Evolutionary conservation across 2,797 vertebrate genomes (phyloP).

Genomic region (Nyctibius grandis): DNA sequence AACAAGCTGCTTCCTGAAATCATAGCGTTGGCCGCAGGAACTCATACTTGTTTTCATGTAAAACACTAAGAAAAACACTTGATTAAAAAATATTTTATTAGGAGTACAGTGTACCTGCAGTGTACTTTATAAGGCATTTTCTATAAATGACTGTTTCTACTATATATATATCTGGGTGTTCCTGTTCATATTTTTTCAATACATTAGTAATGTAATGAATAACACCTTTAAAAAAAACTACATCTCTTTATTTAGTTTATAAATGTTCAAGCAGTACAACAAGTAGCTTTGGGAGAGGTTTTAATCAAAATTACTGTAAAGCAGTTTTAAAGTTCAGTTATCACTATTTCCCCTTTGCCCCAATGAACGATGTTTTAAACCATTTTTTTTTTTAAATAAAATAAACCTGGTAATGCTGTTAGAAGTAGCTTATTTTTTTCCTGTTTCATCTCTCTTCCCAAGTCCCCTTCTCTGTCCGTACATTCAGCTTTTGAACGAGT

Average conservation of each 20-base stretch:
- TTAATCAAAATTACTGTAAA: slow-evolving; percentile 11
- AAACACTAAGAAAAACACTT: background rate
- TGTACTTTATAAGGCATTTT: slow-evolving; percentile 70
- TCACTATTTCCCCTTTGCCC: background rate
- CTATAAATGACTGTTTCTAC: slow-evolving; percentile 47
- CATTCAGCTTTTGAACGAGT: background rate
- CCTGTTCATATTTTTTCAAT: slow-evolving; percentile 45
- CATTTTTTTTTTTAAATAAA: background rate
- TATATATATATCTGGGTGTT: slow-evolving; percentile 43
- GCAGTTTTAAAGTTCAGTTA: slow-evolving; percentile 12
- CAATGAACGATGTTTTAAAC: background rate
- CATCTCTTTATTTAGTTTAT: slow-evolving; percentile 77
- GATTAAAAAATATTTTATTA: slow-evolving; percentile 73
- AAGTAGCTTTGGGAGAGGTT: slow-evolving; percentile 51
- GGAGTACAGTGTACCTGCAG: slow-evolving; percentile 73
- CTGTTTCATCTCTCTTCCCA: background rate
- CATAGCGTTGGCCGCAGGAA: background rate
- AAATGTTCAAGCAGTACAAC: slow-evolving; percentile 74
- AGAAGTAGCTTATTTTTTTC: background rate
- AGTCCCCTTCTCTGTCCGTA: background rate
- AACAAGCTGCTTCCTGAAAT: background rate
- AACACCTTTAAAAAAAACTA: slow-evolving; percentile 61
- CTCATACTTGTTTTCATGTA: background rate
- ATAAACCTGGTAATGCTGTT: background rate
- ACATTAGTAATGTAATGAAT: slow-evolving; percentile 58